Base-by-base conservation (phyloP, 2,888 invertebrate species). In the Listrodromus nycthemerus region DNA sequence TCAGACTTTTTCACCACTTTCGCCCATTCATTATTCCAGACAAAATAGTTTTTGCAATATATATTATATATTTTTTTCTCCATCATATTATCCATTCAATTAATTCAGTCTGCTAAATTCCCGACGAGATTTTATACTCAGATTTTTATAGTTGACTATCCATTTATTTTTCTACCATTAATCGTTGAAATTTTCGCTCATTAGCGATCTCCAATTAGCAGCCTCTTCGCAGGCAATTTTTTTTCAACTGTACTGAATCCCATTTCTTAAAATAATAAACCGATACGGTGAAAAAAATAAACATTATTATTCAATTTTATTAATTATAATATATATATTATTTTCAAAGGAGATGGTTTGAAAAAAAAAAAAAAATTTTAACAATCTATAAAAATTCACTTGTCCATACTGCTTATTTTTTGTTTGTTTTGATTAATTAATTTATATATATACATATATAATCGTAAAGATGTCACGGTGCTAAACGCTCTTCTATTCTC, bases 341-440 rank as follows among this genome's bases (percentile, higher is more conserved):
- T n/a, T n/a, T n/a, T n/a, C n/a, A n/a, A n/a, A 33, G 8, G 7
- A 2, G 6, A 7, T 33, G 33, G 8, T 33, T 33, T 33, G 1
- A 1, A 33, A 33, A 33, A 33, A 33, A 33, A 33, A 30, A 33
- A 33, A 33, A 33, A 33, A 33, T 7, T 33, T 7, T 0, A 33
- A 33, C 33, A 6, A 33, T 33, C 33, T 7, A 1, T 33, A 1
- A 33, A 33, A 33, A 33, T 8, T 33, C 33, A 33, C 33, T 33
- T 33, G 7, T 7, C 8, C 6, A 37, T 37, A 37, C 8, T 37
- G 37, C 37, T 19, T 13, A 16, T 67, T 7, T 50, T 48, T 3
- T 67, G n/a, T n/a, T 67, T 67, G 16, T 48, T 45, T 66, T 5
- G 7, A 67, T 67, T n/a, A 30, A 27, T 7, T 48, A 30, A 67